phyloP scores from a whole-genome alignment of 2,113 vertebrate species.

The Sorex fumeus region DNA sequence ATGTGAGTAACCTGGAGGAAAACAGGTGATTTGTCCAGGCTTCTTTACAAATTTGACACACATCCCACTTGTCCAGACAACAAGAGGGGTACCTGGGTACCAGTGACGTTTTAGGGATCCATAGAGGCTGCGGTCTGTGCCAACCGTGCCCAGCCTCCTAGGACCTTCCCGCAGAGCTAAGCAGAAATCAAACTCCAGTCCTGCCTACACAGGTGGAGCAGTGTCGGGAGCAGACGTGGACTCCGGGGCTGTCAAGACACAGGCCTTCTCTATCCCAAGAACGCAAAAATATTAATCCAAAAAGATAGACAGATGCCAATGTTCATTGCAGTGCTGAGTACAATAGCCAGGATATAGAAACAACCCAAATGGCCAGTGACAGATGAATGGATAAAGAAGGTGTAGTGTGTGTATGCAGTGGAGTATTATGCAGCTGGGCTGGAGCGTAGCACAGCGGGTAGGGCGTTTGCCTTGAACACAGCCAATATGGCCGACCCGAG shows the following conservation, averaged over 20 bases:
- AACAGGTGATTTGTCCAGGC: slow-evolving; percentile 11
- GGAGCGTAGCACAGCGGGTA: no score
- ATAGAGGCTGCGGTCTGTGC: neutral
- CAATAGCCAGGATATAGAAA: no score
- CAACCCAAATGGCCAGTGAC: no score
- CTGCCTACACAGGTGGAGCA: neutral
- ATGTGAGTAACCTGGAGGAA: neutral
- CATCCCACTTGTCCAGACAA: neutral
- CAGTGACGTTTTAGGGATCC: neutral
- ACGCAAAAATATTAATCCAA: no score
- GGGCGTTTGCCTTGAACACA: no score
- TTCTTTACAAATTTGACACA: neutral
- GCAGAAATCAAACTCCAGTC: neutral
- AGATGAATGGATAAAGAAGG: no score
- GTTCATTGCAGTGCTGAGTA: no score
- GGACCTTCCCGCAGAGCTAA: no score
- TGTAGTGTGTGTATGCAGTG: no score
- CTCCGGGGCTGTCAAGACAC: neutral
- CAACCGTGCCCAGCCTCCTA: neutral
- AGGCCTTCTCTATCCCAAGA: neutral
- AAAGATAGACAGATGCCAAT: no score
- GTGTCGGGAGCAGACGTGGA: neutral
- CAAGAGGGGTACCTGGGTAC: neutral
- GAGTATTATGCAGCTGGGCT: no score
- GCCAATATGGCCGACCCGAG: no score